Evolutionary conservation across 2,113 vertebrate species (phyloP).

Genomic region (Probosciger aterrimus): DNA sequence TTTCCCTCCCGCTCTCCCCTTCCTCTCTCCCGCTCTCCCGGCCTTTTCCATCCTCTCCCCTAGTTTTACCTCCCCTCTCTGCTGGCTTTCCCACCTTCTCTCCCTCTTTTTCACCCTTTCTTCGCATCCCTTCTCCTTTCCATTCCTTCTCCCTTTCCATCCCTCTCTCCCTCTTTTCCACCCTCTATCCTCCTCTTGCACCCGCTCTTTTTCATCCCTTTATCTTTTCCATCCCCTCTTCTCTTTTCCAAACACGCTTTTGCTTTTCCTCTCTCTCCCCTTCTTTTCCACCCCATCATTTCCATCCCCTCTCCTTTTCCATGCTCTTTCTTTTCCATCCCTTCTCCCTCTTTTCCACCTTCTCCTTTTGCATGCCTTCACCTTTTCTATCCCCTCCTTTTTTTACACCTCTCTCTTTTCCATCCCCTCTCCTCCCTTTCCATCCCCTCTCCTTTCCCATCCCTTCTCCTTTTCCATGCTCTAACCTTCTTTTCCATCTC

Average conservation of each 20-base stretch:
- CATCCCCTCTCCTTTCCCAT: too few relatives aligned
- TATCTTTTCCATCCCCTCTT: not conserved
- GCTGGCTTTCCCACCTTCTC: slow-evolving; percentile 52
- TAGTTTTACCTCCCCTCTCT: not conserved
- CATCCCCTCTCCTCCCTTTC: not conserved
- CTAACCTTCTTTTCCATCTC: too few relatives aligned
- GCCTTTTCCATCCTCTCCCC: not conserved
- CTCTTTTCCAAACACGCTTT: not conserved
- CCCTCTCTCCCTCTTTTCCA: not conserved
- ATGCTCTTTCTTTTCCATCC: too few relatives aligned
- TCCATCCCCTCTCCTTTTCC: not conserved
- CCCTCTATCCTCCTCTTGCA: not conserved
- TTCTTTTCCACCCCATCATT: not conserved
- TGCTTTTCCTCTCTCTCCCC: not conserved
- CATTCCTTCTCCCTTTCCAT: not conserved
- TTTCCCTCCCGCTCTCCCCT: not conserved
- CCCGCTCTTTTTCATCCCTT: not conserved
- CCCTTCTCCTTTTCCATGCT: too few relatives aligned
- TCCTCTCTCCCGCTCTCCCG: not conserved
- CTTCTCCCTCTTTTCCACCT: too few relatives aligned
- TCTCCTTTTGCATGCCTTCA: not conserved
- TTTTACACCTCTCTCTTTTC: not conserved
- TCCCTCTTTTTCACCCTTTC: slow-evolving; percentile 57
- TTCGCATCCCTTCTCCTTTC: not conserved
- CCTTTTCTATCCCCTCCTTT: not conserved